phyloP scores from a whole-genome alignment of 2,888 invertebrate species.

The Macropis europaea region DNA sequence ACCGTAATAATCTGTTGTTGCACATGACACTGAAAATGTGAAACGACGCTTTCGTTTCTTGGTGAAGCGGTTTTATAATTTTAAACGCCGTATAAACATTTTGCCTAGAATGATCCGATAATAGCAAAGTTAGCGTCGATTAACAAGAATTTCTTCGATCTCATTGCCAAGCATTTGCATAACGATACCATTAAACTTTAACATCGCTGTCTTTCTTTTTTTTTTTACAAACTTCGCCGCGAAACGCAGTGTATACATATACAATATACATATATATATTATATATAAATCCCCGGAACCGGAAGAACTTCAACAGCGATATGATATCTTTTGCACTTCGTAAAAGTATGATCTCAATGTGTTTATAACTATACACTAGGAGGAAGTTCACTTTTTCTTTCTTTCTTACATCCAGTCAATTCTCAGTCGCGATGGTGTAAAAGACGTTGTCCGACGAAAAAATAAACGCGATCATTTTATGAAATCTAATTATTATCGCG shows the following conservation, averaged over 20 bases:
- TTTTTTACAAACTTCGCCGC: constrained; percentile 41
- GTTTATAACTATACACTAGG: constrained; percentile 32
- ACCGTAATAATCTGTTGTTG: constrained; percentile 14
- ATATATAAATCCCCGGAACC: constrained; percentile 48
- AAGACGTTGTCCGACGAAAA: constrained; percentile 44
- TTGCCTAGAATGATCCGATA: constrained; percentile 42
- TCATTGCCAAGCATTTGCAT: constrained; percentile 40
- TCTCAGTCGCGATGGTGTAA: constrained; percentile 38
- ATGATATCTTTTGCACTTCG: constrained; percentile 55
- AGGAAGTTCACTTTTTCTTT: constrained; percentile 31
- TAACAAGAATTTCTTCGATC: constrained; percentile 18
- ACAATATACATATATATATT: constrained; percentile 43
- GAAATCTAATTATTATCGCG: constrained; percentile 48
- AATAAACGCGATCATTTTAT: constrained; percentile 52
- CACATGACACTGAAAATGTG: constrained; percentile 3
- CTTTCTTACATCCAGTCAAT: constrained; percentile 28
- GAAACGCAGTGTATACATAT: constrained; percentile 48
- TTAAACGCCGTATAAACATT: constrained; percentile 27
- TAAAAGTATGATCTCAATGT: constrained; percentile 47
- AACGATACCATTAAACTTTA: constrained; percentile 53
- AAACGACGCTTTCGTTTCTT: constrained; percentile 1
- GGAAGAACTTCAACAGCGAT: constrained; percentile 63
- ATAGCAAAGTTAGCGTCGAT: constrained; percentile 34
- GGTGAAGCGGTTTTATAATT: constrained; percentile 29
- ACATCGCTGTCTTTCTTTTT: constrained; percentile 22